phyloP scores from a whole-genome alignment of 2,888 invertebrate species.

The Leptothorax acervorum region DNA sequence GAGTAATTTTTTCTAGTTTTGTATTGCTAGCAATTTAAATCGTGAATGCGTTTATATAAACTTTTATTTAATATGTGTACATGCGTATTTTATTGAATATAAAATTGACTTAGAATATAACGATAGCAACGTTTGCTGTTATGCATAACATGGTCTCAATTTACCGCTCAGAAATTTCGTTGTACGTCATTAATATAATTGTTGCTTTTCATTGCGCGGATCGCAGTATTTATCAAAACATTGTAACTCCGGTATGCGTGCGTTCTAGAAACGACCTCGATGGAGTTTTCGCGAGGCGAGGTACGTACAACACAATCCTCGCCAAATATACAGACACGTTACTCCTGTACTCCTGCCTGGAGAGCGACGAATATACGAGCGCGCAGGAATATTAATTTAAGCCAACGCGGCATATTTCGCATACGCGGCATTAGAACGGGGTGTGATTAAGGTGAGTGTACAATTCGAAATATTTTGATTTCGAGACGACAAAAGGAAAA shows the following conservation, averaged over 20 bases:
- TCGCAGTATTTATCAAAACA: conserved; percentile 56
- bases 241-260: conserved; percentile 19
- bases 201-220: conserved; percentile 9
- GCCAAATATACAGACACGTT: conserved; percentile 47
- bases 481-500: not conserved
- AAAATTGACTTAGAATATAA: not conserved
- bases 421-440: not conserved
- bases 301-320: conserved; percentile 38
- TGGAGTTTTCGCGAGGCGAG: conserved; percentile 33
- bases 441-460: conserved; percentile 19
- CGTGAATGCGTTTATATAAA: not conserved
- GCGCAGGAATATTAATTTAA: conserved; percentile 49
- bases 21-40: not conserved
- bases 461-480: conserved; percentile 30
- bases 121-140: not conserved
- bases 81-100: not conserved
- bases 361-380: conserved; percentile 29
- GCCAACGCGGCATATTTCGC: conserved; percentile 5
- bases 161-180: not conserved
- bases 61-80: not conserved
- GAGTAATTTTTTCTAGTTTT: not conserved
- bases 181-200: conserved; percentile 22
- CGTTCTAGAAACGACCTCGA: conserved; percentile 52
- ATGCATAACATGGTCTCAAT: conserved; percentile 7
- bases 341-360: conserved; percentile 12